Base-by-base conservation (phyloP, 2,113 vertebrate species). In the Danionella cerebrum region DNA sequence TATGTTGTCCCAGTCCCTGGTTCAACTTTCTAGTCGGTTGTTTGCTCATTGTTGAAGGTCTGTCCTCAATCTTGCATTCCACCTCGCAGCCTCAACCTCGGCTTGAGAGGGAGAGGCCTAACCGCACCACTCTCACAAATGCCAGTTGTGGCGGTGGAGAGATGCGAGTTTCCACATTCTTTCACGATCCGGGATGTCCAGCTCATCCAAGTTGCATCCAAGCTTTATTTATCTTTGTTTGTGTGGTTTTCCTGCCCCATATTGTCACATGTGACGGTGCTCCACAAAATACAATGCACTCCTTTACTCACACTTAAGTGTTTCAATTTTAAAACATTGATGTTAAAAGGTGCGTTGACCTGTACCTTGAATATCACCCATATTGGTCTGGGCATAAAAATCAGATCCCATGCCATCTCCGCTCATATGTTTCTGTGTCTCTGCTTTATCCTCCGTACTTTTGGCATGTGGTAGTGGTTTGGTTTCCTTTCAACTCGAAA, bases 161-260 rank as follows among this genome's bases (percentile, higher is more conserved):
- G 78, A 82, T 82, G 83, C 82, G 77, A 80, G 85, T 79, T 82
- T 80, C 74, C 79, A 75, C 83, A 86, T 87, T 87, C 81, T 85
- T 83, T 75, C 83, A 87, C 81, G 78, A 76, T 79, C 65, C 9
- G 72, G 50, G 29, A 45, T 14, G 27, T 70, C 38, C 2, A 24
- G 57, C 47, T 53, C 57, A 75, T 71, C 72, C 76, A 70, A 35
- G 74, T 63, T 72, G 13, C 9, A 19, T 57, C 77, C 78, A 80
- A 65, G 79, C 80, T 84, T 84, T 84, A 83, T 86, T 85, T 86
- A 80, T 86, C 80, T 63, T 13, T 79, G 83, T 78, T 16, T 29
- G 55, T 65, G 33, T 6, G 71, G 75, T 64, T 51, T 67, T 71
- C 66, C 42, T 5, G 62, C 41, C 67, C 62, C 31, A 42, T 65